Conservation (phyloP, 2,888 invertebrate genomes). For the Crioceris asparagi region DNA sequence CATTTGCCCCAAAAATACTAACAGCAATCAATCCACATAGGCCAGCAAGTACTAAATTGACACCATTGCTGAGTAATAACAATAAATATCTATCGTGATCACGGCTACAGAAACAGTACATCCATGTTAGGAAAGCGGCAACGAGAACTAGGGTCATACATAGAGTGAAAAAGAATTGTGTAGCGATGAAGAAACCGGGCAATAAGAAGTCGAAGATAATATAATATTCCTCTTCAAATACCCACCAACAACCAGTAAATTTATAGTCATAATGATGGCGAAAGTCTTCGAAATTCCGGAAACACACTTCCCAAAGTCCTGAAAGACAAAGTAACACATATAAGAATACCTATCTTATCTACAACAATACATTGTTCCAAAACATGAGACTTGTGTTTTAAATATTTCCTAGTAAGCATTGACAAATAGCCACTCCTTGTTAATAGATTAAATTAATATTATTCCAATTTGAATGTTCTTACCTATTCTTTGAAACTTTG, state of each 20-base stretch:
- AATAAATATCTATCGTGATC: constrained; percentile 68
- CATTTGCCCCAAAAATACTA: constrained; percentile 79
- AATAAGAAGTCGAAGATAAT: constrained; percentile 83
- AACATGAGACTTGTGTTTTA: no score
- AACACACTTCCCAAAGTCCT: constrained; percentile 95
- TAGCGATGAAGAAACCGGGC: constrained; percentile 86
- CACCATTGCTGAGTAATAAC: constrained; percentile 62
- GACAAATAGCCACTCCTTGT: constrained; percentile 11
- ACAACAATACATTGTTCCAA: no score
- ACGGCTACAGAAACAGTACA: constrained; percentile 63
- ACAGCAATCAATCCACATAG: constrained; percentile 55
- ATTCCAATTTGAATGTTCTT: no score
- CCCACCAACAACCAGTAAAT: constrained; percentile 91
- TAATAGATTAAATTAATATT: no score
- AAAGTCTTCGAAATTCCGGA: constrained; percentile 76
- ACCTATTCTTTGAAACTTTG: constrained; percentile 76
- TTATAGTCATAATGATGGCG: constrained; percentile 73
- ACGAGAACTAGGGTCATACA: constrained; percentile 72
- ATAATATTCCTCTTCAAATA: constrained; percentile 93
- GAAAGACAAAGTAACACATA: no score
- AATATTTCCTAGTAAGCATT: no score
- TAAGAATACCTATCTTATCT: no score
- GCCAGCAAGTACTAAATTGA: constrained; percentile 61
- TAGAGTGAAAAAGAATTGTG: constrained; percentile 88
- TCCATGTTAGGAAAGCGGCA: constrained; percentile 60